A percentile compares a stretch with the other conserved stretches of the same genome.
Conservation (phyloP, 2,797 vertebrate genomes). For the Champsocephalus gunnari region DNA sequence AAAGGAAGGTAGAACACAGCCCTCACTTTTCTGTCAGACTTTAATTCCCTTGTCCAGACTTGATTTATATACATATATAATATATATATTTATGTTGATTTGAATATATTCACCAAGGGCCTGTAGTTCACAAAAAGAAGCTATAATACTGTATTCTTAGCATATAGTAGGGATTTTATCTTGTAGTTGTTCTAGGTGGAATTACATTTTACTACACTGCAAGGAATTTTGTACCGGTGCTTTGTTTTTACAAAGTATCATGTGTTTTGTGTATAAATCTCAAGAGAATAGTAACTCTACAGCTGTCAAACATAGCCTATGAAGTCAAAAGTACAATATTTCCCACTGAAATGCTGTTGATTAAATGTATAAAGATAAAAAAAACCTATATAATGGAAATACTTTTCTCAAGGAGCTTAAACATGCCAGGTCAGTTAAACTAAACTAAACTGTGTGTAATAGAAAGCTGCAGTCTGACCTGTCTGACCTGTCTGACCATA, state of each 20-base stretch:
- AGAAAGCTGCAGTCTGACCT: no score
- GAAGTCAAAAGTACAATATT: neutral
- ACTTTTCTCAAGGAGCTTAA: no score
- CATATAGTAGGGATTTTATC: neutral
- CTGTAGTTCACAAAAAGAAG: neutral
- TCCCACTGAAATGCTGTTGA: neutral
- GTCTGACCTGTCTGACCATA: no score
- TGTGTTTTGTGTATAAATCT: neutral
- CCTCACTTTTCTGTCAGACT: constrained; percentile 11
- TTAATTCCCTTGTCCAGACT: constrained; percentile 13
- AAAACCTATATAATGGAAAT: neutral
- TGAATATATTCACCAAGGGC: neutral
- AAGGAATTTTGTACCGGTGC: neutral
- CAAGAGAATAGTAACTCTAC: no score
- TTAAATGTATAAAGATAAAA: neutral
- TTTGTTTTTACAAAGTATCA: neutral
- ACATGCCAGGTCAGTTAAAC: neutral
- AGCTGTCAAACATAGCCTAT: no score
- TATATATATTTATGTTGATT: neutral
- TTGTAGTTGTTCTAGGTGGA: neutral
- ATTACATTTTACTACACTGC: no score
- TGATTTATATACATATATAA: constrained; percentile 4
- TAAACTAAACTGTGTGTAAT: neutral
- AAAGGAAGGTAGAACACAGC: constrained; percentile 5
- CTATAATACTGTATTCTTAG: neutral